Evolutionary conservation across 2,797 vertebrate genomes (phyloP), one percentile per base, ranked within the genome.

Genomic region (Cuniculus paca): DNA sequence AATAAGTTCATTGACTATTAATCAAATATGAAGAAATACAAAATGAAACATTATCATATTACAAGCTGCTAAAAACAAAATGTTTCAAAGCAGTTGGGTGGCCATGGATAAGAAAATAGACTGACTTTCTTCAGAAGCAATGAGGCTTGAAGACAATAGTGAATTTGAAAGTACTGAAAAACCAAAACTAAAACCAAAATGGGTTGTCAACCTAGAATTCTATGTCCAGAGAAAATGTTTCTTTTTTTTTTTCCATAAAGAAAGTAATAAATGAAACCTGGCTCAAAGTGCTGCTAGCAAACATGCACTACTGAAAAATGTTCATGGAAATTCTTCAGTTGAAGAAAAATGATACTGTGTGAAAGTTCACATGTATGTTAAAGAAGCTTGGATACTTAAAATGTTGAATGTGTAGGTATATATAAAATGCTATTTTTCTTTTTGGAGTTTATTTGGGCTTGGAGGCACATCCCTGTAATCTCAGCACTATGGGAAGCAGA

Each of bases 41-140:
- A 68, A 50, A 31, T 31, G 36, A 54, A 88, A 34, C 28, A 22
- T 48, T 70, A 34, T 24, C 17, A 39, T 24, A 68, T 12, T 6
- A 28, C 20, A 65, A 90, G 90, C 20, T 81, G 2, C 14, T 72
- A 36, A 86, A 72, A 82, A 65, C 2, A 26, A 54, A 91, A 88
- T 17, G 42, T 50, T 39, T 70, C 72, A 80, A 87, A 60, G n/a
- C 48, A 74, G 31, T n/a, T 14, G 36, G 48, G 34, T 7, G 14
- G 19, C 39, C 52, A 79, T 45, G 14, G 31, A n/a, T 65, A 79
- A 89, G 70, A 79, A 74, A 88, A 58, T 42, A 5, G 22, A 60
- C 34, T 39, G 34, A 81, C n/a, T 79, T 82, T 89, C 63, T 16
- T 90, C n/a, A 90, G 56, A 70, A 96, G 56, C 50, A 65, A 36